phyloP scores from a whole-genome alignment of 2,888 invertebrate genomes.

The Halictus ligatus region DNA sequence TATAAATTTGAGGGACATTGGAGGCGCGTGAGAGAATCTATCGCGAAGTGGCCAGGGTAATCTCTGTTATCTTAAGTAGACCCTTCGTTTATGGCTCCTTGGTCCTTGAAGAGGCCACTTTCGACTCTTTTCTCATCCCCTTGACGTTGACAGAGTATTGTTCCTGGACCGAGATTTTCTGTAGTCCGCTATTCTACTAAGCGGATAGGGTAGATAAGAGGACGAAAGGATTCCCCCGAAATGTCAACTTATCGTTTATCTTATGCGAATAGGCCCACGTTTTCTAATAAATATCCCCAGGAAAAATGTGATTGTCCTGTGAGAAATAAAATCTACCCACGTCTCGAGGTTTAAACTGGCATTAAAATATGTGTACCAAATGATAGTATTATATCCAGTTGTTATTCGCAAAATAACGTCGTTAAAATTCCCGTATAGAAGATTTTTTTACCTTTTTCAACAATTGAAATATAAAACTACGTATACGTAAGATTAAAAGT shows the following conservation, averaged over 20 bases:
- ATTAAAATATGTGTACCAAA: not conserved
- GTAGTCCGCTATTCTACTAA: constrained; percentile 33
- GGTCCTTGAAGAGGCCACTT: constrained; percentile 65
- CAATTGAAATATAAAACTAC: not conserved
- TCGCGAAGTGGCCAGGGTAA: constrained; percentile 73
- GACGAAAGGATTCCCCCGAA: constrained; percentile 42
- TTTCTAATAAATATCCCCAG: constrained; percentile 2
- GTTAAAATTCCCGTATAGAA: not conserved
- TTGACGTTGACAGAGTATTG: constrained; percentile 79
- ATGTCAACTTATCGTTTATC: constrained; percentile 60
- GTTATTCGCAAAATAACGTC: not conserved
- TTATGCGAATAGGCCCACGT: constrained; percentile 22
- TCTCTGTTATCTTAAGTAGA: constrained; percentile 81
- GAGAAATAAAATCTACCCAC: not conserved
- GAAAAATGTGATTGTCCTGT: not conserved
- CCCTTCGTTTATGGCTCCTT: constrained; percentile 70
- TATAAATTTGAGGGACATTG: constrained; percentile 74
- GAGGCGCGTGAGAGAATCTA: constrained; percentile 74
- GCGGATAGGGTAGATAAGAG: constrained; percentile 47
- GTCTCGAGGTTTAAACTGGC: not conserved
- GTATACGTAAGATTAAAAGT: too few relatives aligned
- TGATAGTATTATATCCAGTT: not conserved
- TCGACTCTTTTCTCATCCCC: constrained; percentile 63
- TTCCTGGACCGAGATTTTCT: constrained; percentile 61
- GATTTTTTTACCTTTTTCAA: too few relatives aligned